These are phyloP conservation scores for Clarias laeviceps DNA, from an alignment of 2,797 vertebrate genomes.

Conservation along the genomic window DNA sequence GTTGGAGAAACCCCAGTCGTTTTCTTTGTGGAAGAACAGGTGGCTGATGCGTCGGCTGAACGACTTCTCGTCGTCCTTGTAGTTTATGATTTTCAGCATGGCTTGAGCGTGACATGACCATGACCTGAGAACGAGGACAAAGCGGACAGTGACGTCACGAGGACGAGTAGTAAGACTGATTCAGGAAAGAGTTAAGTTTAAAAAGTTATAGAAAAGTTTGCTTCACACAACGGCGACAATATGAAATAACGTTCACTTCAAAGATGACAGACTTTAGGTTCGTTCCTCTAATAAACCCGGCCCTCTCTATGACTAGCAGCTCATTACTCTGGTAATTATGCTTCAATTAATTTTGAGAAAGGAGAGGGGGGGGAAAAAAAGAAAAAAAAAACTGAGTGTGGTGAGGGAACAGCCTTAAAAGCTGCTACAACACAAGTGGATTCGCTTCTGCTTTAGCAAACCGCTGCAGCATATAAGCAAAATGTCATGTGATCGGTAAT, in stretches of 20 bases:
- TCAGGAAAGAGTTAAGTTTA: too few species aligned
- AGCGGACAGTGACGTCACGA: not conserved
- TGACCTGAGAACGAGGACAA: slow-evolving; percentile 76
- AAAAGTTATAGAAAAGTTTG: too few species aligned
- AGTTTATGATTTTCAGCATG: slow-evolving; percentile 98
- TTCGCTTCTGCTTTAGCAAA: not conserved
- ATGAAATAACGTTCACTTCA: not conserved
- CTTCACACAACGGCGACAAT: not conserved
- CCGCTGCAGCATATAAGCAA: not conserved
- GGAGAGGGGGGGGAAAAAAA: too few species aligned
- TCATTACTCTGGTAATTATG: too few species aligned
- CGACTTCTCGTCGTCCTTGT: slow-evolving; percentile 98
- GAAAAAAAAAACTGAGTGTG: too few species aligned
- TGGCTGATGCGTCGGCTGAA: slow-evolving; percentile 99
- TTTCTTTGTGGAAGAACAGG: slow-evolving; percentile 99
- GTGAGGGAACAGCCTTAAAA: not conserved
- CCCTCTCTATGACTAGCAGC: not conserved
- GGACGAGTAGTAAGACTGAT: not conserved
- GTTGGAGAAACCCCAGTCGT: slow-evolving; percentile 99
- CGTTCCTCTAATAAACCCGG: not conserved
- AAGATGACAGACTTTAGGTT: not conserved
- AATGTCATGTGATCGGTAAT: not conserved
- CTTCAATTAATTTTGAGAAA: not conserved
- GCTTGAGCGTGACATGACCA: slow-evolving; percentile 99
- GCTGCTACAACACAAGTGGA: not conserved